Conservation (phyloP, 2,888 invertebrate genomes). For the Rhamphomyia laevipes region DNA sequence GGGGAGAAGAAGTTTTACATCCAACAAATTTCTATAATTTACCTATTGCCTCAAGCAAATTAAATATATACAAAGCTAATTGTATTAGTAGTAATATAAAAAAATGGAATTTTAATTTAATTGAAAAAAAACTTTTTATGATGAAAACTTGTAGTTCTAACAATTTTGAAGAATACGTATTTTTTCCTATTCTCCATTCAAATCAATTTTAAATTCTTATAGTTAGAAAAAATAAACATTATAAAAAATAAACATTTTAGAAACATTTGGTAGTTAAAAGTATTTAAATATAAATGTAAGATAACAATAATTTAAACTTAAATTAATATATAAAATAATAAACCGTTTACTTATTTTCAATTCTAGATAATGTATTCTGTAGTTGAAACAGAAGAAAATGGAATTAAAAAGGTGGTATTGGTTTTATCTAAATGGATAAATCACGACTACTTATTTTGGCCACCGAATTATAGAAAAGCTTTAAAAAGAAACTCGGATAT, state of each 20-base stretch:
- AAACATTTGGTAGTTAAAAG: no score
- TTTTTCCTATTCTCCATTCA: not conserved
- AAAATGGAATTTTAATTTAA: no score
- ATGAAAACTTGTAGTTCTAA: no score
- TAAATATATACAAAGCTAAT: not conserved
- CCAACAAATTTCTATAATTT: not conserved
- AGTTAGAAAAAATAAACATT: no score
- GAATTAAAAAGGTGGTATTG: not conserved
- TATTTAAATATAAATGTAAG: no score
- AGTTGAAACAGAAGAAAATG: not conserved
- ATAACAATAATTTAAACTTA: no score
- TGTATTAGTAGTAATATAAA: no score
- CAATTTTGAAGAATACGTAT: no score
- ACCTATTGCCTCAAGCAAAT: not conserved
- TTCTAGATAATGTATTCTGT: not conserved
- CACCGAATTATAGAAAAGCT: not conserved
- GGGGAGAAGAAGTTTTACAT: not conserved
- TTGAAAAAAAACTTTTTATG: no score
- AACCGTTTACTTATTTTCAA: not conserved
- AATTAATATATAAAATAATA: no score
- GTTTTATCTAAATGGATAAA: constrained; percentile 1
- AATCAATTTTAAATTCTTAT: no score
- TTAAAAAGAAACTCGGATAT: not conserved
- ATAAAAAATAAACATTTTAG: no score
- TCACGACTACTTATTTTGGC: not conserved